Percentiles rank a stretch among this genome's conserved stretches.
Evolutionary conservation across 2,797 vertebrate genomes (phyloP).

Genomic region (Pteropus rufus): DNA sequence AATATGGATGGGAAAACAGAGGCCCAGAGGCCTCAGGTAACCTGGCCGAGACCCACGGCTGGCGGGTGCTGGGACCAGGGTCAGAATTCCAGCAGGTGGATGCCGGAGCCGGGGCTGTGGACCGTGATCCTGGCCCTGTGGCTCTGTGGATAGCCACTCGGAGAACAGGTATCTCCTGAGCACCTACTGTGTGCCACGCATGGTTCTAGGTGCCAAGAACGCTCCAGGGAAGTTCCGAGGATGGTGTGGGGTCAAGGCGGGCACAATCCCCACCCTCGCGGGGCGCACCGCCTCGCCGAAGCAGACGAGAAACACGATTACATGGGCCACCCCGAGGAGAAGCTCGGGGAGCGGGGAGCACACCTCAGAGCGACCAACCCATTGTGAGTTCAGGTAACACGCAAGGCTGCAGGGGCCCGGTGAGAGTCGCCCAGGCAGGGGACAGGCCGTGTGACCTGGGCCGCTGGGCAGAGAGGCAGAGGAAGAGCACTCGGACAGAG

Average conservation of each 20-base stretch:
- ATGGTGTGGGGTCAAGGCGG: neutral
- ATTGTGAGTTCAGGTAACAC: neutral
- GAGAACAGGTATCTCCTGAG: neutral
- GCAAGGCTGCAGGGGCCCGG: too few relatives aligned
- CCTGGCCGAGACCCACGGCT: neutral
- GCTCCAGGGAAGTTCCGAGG: neutral
- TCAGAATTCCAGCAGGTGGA: fast-evolving
- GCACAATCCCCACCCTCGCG: too few relatives aligned
- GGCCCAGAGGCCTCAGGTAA: neutral
- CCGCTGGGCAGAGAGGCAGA: neutral
- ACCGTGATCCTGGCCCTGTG: neutral
- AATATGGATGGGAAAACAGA: neutral
- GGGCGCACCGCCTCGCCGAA: neutral
- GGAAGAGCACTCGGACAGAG: neutral
- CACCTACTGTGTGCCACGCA: neutral
- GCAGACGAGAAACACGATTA: neutral
- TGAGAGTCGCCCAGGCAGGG: neutral
- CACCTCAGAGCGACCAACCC: neutral
- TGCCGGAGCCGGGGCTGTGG: neutral
- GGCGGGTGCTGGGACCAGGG: neutral
- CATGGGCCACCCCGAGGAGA: too few relatives aligned
- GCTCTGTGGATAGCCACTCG: neutral
- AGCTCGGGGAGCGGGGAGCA: neutral
- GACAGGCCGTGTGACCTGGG: neutral
- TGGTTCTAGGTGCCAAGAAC: neutral